These are phyloP conservation scores for Buteo buteo DNA, from an alignment of 2,113 vertebrate genomes.

Conservation along the genomic window DNA sequence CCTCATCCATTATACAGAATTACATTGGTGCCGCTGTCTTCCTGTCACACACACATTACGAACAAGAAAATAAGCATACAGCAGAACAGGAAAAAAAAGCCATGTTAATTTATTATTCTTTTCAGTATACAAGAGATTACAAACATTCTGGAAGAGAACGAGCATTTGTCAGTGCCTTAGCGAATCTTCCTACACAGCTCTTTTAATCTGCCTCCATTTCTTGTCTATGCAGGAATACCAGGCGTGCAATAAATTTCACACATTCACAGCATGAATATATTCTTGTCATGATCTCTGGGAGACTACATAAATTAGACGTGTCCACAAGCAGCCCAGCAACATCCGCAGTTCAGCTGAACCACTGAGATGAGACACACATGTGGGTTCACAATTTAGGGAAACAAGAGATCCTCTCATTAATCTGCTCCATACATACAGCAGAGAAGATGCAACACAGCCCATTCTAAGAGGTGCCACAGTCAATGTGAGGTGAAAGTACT, in stretches of 20 bases:
- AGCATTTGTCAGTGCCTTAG: background rate
- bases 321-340: background rate
- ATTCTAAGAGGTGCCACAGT: background rate
- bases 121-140: background rate
- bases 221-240: background rate
- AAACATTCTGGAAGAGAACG: background rate
- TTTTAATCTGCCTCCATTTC: background rate
- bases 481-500: background rate
- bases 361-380: accelerated
- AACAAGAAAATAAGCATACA: background rate
- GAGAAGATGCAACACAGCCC: background rate
- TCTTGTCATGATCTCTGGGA: background rate
- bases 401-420: background rate
- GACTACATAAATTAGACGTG: background rate
- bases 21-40: background rate
- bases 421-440: too few species aligned
- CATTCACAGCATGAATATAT: background rate
- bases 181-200: background rate
- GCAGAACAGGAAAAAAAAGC: background rate
- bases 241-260: background rate
- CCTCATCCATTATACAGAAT: background rate
- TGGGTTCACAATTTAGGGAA: background rate
- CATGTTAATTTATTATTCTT: background rate
- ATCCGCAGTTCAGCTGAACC: background rate
- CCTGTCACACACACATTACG: background rate